Percentiles rank a stretch among this genome's conserved stretches.
phyloP scores from a whole-genome alignment of 2,888 invertebrate genomes.

The Leucoma salicis region DNA sequence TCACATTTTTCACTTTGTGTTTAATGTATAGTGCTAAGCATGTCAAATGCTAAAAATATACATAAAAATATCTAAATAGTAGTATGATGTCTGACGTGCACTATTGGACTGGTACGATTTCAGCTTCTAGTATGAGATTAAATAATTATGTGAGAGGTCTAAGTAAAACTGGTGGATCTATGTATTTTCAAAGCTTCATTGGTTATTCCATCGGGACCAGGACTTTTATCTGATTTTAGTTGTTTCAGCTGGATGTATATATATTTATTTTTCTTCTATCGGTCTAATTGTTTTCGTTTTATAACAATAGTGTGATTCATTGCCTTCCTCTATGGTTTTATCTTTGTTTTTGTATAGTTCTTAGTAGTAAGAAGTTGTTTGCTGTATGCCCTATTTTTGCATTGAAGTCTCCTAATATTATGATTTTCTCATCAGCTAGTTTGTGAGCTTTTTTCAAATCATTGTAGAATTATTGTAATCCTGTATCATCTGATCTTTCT shows the following conservation, averaged over 20 bases:
- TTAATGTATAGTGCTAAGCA: too few species aligned
- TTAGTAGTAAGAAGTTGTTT: too few species aligned
- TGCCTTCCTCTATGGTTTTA: background rate
- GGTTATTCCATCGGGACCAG: background rate
- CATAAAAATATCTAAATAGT: too few species aligned
- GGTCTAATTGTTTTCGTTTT: too few species aligned
- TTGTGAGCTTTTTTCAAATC: too few species aligned
- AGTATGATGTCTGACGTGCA: slow-evolving; percentile 1
- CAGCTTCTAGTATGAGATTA: background rate
- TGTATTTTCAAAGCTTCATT: background rate
- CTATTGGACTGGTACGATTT: background rate
- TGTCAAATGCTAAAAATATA: too few species aligned
- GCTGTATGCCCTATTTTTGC: too few species aligned
- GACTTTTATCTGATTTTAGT: slow-evolving; percentile 2
- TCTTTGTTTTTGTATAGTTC: background rate
- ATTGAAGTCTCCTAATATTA: too few species aligned
- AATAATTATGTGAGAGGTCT: background rate
- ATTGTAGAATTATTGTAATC: too few species aligned
- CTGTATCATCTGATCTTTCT: too few species aligned
- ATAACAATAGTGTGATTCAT: background rate
- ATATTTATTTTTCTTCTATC: slow-evolving; percentile 1
- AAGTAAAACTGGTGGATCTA: background rate
- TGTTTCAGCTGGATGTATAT: slow-evolving; percentile 1
- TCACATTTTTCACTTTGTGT: too few species aligned
- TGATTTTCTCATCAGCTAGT: too few species aligned